Base-by-base conservation (phyloP, 2,797 vertebrate species). In the Sebastes iracundus region DNA sequence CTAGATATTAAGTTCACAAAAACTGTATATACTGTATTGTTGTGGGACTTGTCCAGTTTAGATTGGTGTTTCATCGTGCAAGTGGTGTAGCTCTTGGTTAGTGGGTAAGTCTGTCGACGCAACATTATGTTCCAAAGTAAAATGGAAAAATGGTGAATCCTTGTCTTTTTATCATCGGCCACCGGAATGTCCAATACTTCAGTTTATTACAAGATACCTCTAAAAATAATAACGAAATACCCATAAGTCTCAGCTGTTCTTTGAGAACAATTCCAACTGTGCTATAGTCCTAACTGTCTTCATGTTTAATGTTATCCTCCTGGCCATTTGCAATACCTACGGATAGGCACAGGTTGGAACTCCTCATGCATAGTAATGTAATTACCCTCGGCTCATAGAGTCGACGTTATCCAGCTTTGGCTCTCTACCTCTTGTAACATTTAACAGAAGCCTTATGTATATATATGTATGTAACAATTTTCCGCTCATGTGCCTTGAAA, bases 331-430 rank as follows among this genome's bases (percentile, higher is more conserved):
- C 14, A 49, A 22, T 14, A 22, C 11, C 55, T 49, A 23, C 25
- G 22, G 46, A 53, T 4, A 30, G 56, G 20, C 42, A 62, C 75
- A 49, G 53, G 52, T 55, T 80, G 68, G 23, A 65, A 42, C 67
- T 64, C 66, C 65, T 68, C 77, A 77, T 60, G 68, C 60, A 66
- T 77, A 30, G 23, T 66, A 58, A 80, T 74, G 58, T 22, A 61
- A 84, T 80, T 59, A 69, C 22, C 49, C 30, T 59, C 53, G 30
- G 46, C 56, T 66, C 56, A 73, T 27, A 4, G 32, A 67, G 10
- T 42, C 4, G 0, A 30, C 61, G 10, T 72, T 85, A 25, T 72
- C 64, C 63, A 69, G 61, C 4, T 28, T 56, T 58, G 32, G 16
- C 42, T 53, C 46, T 65, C 70, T 74, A 16, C 59, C 4, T 52